Evolutionary conservation across 1,140 invertebrate species (phyloP), one percentile per base, ranked within the genome.

Genomic region (Heliothis virescens): DNA sequence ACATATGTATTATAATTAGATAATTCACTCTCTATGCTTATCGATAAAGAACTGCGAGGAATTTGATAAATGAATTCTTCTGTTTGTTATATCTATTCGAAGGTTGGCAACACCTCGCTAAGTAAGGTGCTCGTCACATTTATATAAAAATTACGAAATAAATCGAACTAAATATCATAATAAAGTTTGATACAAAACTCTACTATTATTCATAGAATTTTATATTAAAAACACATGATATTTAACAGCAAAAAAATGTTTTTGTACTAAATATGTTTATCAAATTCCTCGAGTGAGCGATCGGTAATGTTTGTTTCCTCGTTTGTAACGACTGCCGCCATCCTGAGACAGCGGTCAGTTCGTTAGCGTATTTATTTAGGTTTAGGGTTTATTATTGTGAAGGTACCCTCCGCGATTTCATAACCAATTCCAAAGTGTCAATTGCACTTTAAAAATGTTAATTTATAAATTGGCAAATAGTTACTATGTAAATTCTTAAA

Each of bases 1-100:
- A 53, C 47, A 29, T 73, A 29, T 79, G 78, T 79, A 79, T 79
- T 79, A 79, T 79, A 73, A 62, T 63, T 79, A 78, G 75, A 69
- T 78, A 78, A 78, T 78, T 69, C 52, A 78, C 75, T 67, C 72
- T 74, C 50, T 78, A 78, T 57, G 57, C 53, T 78, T 78, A 78
- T 57, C 63, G 63, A 59, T 57, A 16, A 50, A 34, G 5, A 41
- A 69, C 29, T 50, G 63, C 16, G 75, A 69, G 75, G 75, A 57
- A 41, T 69, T 69, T 69, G 75, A 5, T 69, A 57, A 65, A 76
- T 29, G 34, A 57, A 73, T 47, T 73, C n/a, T n/a, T 12, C 71
- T 57, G 29, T 73, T 73, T 71, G 29, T 72, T 48, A 41, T 55
- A 72, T 72, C 13, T 72, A 57, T 72, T 41, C 7, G 10, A 18